Conservation (phyloP, 2,113 vertebrate species). For the Oryzias curvinotus region DNA sequence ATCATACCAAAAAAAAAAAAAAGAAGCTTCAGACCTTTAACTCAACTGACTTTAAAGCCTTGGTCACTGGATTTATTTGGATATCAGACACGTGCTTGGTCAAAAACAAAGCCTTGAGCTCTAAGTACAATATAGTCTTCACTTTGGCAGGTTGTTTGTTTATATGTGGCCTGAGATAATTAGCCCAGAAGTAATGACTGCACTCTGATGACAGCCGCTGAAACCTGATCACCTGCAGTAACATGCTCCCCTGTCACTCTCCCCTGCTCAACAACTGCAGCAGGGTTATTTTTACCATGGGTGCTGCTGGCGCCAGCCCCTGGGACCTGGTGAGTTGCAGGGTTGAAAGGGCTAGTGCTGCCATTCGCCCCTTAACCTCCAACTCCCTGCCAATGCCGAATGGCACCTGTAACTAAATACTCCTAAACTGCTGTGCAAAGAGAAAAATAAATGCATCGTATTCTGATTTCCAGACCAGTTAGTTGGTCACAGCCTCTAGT, state of each 20-base stretch:
- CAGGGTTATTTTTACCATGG: conserved; percentile 74
- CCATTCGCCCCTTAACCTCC: conserved; percentile 71
- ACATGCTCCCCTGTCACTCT: conserved; percentile 77
- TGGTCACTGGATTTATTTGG: not conserved
- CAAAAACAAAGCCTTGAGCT: conserved; percentile 34
- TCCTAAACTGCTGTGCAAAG: conserved; percentile 42
- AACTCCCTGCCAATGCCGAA: conserved; percentile 48
- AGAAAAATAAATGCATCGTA: conserved; percentile 21
- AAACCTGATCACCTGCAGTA: conserved; percentile 67
- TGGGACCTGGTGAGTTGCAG: conserved; percentile 56
- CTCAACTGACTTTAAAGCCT: conserved; percentile 1
- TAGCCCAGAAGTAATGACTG: conserved; percentile 81
- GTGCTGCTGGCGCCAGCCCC: conserved; percentile 76
- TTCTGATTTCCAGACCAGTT: not conserved
- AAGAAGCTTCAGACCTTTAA: not conserved
- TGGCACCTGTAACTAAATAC: conserved; percentile 56
- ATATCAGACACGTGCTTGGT: conserved; percentile 27
- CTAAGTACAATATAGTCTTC: conserved; percentile 63
- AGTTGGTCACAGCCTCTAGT: too few relatives aligned
- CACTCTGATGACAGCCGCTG: conserved; percentile 81
- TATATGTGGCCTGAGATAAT: conserved; percentile 77
- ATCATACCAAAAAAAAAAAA: not conserved
- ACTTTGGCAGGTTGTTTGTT: conserved; percentile 75
- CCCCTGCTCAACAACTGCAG: conserved; percentile 77
- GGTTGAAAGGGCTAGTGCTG: conserved; percentile 62